Base-by-base conservation (phyloP, 2,888 invertebrate genomes). In the Andrena chrysosceles region DNA sequence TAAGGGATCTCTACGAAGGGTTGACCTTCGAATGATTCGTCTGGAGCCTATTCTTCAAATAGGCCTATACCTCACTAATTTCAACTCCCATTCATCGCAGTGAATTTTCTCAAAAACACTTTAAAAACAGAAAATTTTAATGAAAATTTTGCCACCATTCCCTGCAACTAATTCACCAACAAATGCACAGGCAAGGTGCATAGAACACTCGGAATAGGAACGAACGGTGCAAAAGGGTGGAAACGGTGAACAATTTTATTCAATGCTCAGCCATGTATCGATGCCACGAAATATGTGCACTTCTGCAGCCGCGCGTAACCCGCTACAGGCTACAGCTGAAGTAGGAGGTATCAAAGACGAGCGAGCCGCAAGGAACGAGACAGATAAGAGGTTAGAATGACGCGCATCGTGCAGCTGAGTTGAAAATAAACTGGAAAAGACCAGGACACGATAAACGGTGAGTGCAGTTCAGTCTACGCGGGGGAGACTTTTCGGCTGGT, bases 341-440 rank as follows among this genome's bases (percentile, higher is more conserved):
- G 42, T n/a, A 29, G 13, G 13, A 23, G 56, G 8, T 10, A 56
- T 26, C 26, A 26, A 56, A 48, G 81, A 2, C 56, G 52, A 31
- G 48, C 26, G 60, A 71, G 54, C 59, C 31, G 26, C 35, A 73
- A 73, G 29, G 35, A 73, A 72, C 31, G 52, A 23, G 29, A 54
- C 23, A 62, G 76, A 76, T 76, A 77, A 77, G 73, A 62, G 77
- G 69, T 66, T 64, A 60, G 70, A 59, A 77, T 52, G 68, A 54
- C 71, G 23, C 42, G 69, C 23, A 8, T 26, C 13, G 35, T 31
- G 78, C 60, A 54, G 63, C 29, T 29, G 63, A 70, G 76, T 77
- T 48, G 75, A 79, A 80, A 83, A 83, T 79, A 83, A 83, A 83
- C 73, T 80, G 77, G 67, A 74, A 69, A 79, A 31, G 70, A 79